These are phyloP conservation scores for Dicrurus megarhynchus DNA, from an alignment of 2,113 vertebrate species.

Conservation along the genomic window DNA sequence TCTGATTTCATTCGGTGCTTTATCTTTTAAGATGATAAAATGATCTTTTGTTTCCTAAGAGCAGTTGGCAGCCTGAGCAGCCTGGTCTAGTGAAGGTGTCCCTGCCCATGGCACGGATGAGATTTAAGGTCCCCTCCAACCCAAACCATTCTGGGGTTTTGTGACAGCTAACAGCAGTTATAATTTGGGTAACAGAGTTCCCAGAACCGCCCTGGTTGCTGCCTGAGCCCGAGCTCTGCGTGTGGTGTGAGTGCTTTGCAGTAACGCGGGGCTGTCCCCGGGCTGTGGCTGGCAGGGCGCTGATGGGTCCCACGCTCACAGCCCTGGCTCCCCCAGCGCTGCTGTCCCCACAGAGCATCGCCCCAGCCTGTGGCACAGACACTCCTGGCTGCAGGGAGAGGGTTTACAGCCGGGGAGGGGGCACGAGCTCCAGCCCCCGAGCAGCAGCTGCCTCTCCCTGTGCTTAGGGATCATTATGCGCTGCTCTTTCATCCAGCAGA, in stretches of 20 bases:
- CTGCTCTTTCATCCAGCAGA: conserved; percentile 51
- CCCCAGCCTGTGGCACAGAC: background rate
- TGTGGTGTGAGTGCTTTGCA: rapidly evolving
- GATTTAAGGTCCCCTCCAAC: background rate
- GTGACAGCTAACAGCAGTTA: background rate
- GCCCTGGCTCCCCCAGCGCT: background rate
- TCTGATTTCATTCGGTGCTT: background rate
- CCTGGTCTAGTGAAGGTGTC: no score
- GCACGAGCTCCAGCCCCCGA: background rate
- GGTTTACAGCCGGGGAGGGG: background rate
- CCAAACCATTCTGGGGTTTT: background rate
- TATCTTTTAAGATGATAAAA: no score
- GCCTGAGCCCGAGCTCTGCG: background rate
- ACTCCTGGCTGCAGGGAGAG: background rate
- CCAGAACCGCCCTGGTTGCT: background rate
- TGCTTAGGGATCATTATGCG: conserved; percentile 39
- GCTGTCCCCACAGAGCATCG: background rate
- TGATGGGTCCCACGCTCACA: background rate
- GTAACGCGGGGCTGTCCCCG: background rate
- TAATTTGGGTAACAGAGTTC: rapidly evolving
- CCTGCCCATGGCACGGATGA: background rate
- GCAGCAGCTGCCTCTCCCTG: background rate
- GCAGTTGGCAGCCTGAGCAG: background rate
- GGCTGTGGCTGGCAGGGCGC: background rate
- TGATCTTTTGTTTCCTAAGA: background rate